These are phyloP conservation scores for Arremon aurantiirostris DNA, from an alignment of 2,797 vertebrate genomes.

Conservation along the genomic window DNA sequence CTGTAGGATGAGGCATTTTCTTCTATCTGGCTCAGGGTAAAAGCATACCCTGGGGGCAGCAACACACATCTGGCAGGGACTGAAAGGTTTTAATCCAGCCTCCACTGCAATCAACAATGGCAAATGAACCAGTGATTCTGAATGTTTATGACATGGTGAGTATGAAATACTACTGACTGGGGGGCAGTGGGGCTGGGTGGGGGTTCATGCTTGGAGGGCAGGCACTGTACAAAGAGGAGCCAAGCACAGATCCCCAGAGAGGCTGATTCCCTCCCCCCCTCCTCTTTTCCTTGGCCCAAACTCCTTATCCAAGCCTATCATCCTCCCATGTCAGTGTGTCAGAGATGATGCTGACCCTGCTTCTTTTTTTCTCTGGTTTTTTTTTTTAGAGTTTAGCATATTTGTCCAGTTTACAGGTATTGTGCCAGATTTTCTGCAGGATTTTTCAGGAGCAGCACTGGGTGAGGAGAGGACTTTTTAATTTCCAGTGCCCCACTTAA, in stretches of 20 bases:
- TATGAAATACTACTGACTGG: neutral
- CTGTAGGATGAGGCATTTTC: conserved; percentile 42
- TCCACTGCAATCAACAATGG: conserved; percentile 85
- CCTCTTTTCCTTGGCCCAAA: neutral
- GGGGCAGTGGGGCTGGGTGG: neutral
- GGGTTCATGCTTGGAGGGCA: neutral
- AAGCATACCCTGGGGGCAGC: conserved; percentile 52
- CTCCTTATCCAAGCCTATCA: neutral
- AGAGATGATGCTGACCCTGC: neutral
- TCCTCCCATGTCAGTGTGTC: neutral
- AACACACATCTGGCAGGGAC: conserved; percentile 65
- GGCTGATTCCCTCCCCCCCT: neutral
- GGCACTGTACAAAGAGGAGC: neutral
- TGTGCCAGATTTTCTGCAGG: neutral
- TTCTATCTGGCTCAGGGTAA: conserved; percentile 19
- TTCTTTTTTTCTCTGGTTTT: neutral
- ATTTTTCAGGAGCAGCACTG: neutral
- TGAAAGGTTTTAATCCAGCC: conserved; percentile 60
- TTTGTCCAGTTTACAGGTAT: neutral
- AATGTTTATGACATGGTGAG: conserved; percentile 98
- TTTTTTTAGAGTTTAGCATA: neutral
- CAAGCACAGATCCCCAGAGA: neutral
- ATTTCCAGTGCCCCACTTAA: conserved; percentile 1
- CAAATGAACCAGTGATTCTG: conserved; percentile 94
- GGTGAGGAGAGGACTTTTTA: neutral